Percentiles rank a stretch among this genome's conserved stretches.
Conservation (phyloP, 2,888 invertebrate genomes). For the Unio pictorum region DNA sequence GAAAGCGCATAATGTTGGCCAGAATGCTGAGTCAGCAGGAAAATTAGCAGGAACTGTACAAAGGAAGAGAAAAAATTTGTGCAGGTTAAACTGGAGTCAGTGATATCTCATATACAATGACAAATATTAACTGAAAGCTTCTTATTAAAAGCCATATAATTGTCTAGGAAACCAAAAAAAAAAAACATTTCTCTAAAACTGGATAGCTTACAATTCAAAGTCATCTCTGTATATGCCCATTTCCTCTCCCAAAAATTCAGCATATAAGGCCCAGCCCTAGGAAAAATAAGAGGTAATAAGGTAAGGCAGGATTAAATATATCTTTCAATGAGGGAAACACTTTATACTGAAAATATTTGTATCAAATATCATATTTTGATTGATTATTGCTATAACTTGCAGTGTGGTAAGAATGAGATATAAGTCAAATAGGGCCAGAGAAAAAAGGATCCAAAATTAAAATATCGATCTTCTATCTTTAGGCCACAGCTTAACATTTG, state of each 20-base stretch:
- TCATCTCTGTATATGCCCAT: conserved; percentile 67
- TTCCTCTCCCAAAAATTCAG: conserved; percentile 69
- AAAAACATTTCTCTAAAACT: neutral
- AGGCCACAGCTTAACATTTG: no score
- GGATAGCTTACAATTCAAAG: conserved; percentile 55
- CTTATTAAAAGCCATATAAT: neutral
- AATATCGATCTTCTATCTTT: no score
- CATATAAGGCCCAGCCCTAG: conserved; percentile 74
- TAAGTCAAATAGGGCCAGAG: no score
- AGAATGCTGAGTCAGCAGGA: no score
- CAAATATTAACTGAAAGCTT: no score
- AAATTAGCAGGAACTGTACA: no score
- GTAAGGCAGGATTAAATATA: neutral
- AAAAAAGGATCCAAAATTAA: no score
- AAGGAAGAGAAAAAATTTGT: no score
- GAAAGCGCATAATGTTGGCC: no score
- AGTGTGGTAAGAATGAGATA: no score
- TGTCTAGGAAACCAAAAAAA: neutral
- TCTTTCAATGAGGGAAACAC: neutral
- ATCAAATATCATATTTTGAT: neutral
- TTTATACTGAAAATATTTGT: neutral
- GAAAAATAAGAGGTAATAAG: conserved; percentile 9
- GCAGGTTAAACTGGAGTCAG: no score
- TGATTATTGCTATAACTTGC: neutral
- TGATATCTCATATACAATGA: no score